Evolutionary conservation across 2,888 invertebrate genomes (phyloP).

Genomic region (Tinea semifulvella): DNA sequence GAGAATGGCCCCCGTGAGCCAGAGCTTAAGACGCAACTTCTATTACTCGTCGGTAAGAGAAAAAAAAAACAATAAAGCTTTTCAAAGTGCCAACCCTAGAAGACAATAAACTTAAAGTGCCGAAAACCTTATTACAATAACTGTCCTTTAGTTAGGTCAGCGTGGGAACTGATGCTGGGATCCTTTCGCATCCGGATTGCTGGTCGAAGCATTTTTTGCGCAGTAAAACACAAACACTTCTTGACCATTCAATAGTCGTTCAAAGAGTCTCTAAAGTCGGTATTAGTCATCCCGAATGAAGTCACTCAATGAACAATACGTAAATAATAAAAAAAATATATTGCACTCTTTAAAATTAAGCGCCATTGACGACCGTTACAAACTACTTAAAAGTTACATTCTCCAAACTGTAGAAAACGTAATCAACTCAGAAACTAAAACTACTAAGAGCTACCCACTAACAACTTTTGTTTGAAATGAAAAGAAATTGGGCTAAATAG

Average conservation of each 20-base stretch:
- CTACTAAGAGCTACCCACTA: too few species aligned
- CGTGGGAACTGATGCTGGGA: slow-evolving; percentile 46
- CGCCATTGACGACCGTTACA: slow-evolving; percentile 5
- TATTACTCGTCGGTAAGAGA: too few species aligned
- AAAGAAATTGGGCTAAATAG: too few species aligned
- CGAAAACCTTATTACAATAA: slow-evolving; percentile 24
- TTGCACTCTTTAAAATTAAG: slow-evolving; percentile 6
- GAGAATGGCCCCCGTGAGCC: too few species aligned
- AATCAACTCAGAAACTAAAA: too few species aligned
- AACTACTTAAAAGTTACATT: too few species aligned
- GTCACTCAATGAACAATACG: neutral
- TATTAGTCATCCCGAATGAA: slow-evolving; percentile 26
- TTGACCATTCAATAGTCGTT: slow-evolving; percentile 38
- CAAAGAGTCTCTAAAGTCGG: slow-evolving; percentile 30
- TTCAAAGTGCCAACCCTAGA: too few species aligned
- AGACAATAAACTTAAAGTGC: slow-evolving; percentile 39
- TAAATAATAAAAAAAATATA: neutral
- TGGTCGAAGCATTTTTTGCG: slow-evolving; percentile 41
- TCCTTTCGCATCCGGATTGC: slow-evolving; percentile 55
- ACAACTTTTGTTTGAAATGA: too few species aligned
- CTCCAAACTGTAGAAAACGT: too few species aligned
- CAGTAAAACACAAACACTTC: slow-evolving; percentile 62
- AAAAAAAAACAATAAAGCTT: too few species aligned
- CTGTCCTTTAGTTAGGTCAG: slow-evolving; percentile 25
- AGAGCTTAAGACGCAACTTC: too few species aligned